Evolutionary conservation across 2,797 vertebrate species (phyloP).

Genomic region (Chaunax sp.): DNA sequence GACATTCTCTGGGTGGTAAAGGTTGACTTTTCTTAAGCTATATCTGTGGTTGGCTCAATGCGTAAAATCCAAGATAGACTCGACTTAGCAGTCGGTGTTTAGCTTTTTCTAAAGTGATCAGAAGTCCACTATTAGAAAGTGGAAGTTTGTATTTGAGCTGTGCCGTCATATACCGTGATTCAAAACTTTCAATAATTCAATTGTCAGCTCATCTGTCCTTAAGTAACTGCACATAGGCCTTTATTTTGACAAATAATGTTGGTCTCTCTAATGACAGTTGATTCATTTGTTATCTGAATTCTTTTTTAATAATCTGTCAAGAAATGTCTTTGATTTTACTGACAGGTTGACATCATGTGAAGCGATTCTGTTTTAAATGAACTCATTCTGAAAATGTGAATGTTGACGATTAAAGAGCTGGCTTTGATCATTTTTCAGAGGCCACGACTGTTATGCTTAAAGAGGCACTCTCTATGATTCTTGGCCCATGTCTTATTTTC

Average conservation of each 20-base stretch:
- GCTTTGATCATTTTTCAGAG: slow-evolving; percentile 84
- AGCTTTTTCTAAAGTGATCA: slow-evolving; percentile 72
- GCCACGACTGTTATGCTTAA: slow-evolving; percentile 85
- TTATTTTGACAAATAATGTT: slow-evolving; percentile 43
- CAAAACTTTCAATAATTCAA: slow-evolving; percentile 46
- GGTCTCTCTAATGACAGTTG: slow-evolving; percentile 22
- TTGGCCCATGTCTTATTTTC: slow-evolving; percentile 83
- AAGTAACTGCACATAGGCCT: slow-evolving; percentile 7
- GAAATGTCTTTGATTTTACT: slow-evolving; percentile 45
- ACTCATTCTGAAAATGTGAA: slow-evolving; percentile 77
- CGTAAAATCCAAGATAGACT: slow-evolving; percentile 78
- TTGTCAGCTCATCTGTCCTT: slow-evolving; percentile 31
- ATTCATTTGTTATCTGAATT: slow-evolving; percentile 49
- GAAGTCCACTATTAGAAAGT: slow-evolving; percentile 62
- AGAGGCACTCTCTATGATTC: slow-evolving; percentile 83
- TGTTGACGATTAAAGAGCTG: slow-evolving; percentile 78
- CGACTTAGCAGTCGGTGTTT: slow-evolving; percentile 58
- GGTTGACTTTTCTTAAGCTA: slow-evolving; percentile 76
- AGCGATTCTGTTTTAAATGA: slow-evolving; percentile 71
- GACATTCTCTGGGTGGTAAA: slow-evolving; percentile 75
- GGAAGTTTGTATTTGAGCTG: slow-evolving; percentile 51
- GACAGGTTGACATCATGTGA: slow-evolving; percentile 56
- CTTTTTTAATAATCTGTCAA: slow-evolving; percentile 60
- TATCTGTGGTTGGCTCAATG: slow-evolving; percentile 74
- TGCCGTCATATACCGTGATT: slow-evolving; percentile 23